Conservation (phyloP, 2,113 vertebrate genomes). For the Anthoscopus minutus region DNA sequence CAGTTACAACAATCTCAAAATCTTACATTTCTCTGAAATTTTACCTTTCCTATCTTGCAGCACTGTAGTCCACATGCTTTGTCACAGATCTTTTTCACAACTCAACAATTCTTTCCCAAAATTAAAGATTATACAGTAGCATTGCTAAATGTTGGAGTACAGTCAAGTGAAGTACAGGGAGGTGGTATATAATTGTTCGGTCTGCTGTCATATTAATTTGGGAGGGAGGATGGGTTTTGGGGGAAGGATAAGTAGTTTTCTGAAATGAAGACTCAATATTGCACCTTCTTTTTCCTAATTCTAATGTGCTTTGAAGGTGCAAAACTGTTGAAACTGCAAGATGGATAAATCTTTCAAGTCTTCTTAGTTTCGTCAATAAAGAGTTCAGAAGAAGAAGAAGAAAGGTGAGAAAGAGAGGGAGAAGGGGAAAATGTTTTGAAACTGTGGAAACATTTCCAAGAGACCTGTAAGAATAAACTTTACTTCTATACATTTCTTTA, state of each 20-base stretch:
- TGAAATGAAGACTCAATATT: background rate
- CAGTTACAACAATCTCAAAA: background rate
- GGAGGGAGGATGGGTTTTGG: background rate
- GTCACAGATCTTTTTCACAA: background rate
- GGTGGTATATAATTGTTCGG: background rate
- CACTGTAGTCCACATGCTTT: background rate
- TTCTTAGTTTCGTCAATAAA: background rate
- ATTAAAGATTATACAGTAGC: background rate
- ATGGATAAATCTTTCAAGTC: background rate
- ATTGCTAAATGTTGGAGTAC: background rate
- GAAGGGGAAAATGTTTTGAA: background rate
- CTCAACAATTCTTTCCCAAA: background rate
- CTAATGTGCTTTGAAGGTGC: background rate
- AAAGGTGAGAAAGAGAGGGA: background rate
- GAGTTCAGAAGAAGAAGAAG: background rate
- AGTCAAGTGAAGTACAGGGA: background rate
- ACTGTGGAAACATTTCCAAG: background rate
- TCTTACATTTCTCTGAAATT: background rate
- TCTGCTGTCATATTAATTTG: background rate
- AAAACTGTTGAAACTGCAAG: background rate
- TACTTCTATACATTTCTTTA: background rate
- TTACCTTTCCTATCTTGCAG: background rate
- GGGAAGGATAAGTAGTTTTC: background rate
- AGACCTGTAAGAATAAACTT: background rate
- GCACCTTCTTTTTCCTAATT: background rate